Evolutionary conservation across 2,113 vertebrate genomes (phyloP).

Genomic region (Rutilus rutilus): DNA sequence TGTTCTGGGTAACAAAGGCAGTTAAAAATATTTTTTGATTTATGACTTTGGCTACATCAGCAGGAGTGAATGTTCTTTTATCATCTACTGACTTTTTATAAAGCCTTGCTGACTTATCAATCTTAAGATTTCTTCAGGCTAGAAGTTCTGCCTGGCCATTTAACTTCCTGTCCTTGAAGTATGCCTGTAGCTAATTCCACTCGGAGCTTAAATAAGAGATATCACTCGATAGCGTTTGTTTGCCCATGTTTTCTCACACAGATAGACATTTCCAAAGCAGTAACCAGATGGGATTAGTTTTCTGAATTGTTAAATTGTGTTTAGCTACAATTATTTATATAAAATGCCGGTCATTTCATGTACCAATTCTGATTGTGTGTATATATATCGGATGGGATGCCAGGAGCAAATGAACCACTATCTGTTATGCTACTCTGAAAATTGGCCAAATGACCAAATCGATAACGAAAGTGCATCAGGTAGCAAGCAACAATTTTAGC

Average conservation of each 20-base stretch:
- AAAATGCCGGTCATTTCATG: neutral
- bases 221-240: neutral
- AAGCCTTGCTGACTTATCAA: neutral
- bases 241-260: neutral
- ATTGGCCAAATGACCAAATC: neutral
- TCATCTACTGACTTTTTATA: neutral
- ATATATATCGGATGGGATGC: too few species aligned
- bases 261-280: neutral
- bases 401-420: too few species aligned
- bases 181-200: neutral
- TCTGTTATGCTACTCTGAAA: neutral
- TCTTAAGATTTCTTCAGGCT: neutral
- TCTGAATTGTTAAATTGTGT: neutral
- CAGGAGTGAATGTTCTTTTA: constrained; percentile 6
- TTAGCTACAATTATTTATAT: neutral
- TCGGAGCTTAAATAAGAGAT: neutral
- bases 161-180: neutral
- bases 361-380: neutral
- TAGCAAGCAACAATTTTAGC: neutral
- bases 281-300: neutral
- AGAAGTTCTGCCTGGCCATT: neutral
- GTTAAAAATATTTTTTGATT: too few species aligned
- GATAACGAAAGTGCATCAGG: neutral
- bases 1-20: neutral
- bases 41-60: neutral